Evolutionary conservation across 2,113 vertebrate species (phyloP).

Genomic region (Embiotoca jacksoni): DNA sequence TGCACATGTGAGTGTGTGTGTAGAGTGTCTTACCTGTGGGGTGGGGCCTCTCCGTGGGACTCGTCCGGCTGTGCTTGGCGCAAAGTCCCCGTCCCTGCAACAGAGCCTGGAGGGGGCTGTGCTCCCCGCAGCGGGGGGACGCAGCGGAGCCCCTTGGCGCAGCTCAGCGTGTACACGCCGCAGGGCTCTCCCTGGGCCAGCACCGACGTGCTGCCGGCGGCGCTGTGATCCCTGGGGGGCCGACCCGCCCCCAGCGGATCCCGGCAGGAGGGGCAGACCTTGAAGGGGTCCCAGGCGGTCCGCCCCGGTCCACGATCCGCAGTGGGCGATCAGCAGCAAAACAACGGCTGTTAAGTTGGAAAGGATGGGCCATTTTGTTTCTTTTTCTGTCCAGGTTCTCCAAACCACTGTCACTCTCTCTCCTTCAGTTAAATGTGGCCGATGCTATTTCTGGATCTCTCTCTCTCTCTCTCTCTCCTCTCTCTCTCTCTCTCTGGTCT

Average conservation of each 20-base stretch:
- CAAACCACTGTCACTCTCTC: conserved; percentile 71
- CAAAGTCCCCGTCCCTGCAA: conserved; percentile 86
- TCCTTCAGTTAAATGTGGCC: conserved; percentile 75
- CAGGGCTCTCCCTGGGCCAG: conserved; percentile 84
- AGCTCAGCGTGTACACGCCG: conserved; percentile 86
- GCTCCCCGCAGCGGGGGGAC: conserved; percentile 84
- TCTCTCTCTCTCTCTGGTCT: no score
- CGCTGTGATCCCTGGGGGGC: conserved; percentile 79
- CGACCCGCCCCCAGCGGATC: conserved; percentile 77
- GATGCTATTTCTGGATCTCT: conserved; percentile 82
- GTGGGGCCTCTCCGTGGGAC: conserved; percentile 82
- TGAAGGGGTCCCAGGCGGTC: conserved; percentile 80
- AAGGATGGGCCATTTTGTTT: conserved; percentile 81
- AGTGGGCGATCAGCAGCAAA: conserved; percentile 83
- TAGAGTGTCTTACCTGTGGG: conserved; percentile 81
- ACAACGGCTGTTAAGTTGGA: conserved; percentile 80
- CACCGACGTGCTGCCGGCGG: conserved; percentile 77
- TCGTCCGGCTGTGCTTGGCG: conserved; percentile 78
- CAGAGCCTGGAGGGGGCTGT: conserved; percentile 87
- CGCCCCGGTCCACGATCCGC: conserved; percentile 79
- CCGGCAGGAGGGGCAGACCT: conserved; percentile 82
- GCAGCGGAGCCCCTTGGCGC: conserved; percentile 86
- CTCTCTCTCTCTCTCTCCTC: conserved; percentile 63
- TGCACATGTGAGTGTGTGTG: conserved; percentile 40
- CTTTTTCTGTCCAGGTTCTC: conserved; percentile 79